phyloP scores from a whole-genome alignment of 2,113 vertebrate genomes.

The Xenopus borealis region DNA sequence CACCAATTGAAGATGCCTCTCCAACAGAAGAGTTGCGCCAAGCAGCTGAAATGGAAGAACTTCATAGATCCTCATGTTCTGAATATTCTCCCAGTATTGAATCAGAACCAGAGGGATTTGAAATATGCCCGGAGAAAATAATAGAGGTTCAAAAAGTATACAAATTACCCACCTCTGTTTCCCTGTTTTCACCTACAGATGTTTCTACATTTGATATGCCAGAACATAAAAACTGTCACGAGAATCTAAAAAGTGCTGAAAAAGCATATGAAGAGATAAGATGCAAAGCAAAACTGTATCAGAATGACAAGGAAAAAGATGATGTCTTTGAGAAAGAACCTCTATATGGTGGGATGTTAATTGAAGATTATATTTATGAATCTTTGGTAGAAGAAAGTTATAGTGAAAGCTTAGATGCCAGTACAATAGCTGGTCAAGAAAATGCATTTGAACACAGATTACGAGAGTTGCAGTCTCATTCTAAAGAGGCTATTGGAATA shows the following conservation, averaged over 20 bases:
- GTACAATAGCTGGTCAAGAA: slow-evolving; percentile 61
- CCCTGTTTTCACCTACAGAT: slow-evolving; percentile 79
- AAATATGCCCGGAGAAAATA: slow-evolving; percentile 87
- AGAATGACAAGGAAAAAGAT: slow-evolving; percentile 73
- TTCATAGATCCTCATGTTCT: slow-evolving; percentile 79
- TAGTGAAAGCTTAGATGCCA: slow-evolving; percentile 61
- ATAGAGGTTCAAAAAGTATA: slow-evolving; percentile 88
- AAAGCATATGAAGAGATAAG: slow-evolving; percentile 92
- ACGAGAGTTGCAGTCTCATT: slow-evolving; percentile 68
- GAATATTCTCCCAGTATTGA: slow-evolving; percentile 89
- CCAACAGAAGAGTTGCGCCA: slow-evolving; percentile 81
- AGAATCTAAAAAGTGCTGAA: slow-evolving; percentile 82
- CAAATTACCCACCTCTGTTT: slow-evolving; percentile 82
- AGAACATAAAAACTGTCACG: slow-evolving; percentile 61
- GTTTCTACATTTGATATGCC: slow-evolving; percentile 52
- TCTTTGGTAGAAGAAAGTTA: slow-evolving; percentile 86
- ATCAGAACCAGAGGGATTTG: slow-evolving; percentile 89
- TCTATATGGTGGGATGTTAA: slow-evolving; percentile 93
- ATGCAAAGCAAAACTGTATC: slow-evolving; percentile 77
- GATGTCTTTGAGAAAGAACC: slow-evolving; percentile 87
- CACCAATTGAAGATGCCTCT: slow-evolving; percentile 77
- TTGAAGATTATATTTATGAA: slow-evolving; percentile 97
- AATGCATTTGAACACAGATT: slow-evolving; percentile 63
- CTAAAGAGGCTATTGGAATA: slow-evolving; percentile 81
- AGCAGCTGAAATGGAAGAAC: slow-evolving; percentile 76